Conservation (phyloP, 2,888 invertebrate species). For the Tachina lurida region DNA sequence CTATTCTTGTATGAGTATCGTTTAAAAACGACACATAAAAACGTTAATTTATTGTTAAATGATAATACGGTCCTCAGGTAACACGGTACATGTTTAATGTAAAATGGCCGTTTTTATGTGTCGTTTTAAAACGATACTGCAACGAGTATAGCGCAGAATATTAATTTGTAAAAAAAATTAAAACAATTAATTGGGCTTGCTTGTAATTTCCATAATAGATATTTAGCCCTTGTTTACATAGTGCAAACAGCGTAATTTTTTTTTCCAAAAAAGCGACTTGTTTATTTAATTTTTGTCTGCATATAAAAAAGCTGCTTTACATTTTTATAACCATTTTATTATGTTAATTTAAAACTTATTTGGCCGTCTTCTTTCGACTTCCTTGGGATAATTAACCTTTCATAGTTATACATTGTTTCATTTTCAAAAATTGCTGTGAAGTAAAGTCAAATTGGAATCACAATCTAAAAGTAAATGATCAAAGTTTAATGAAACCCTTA, state of each 20-base stretch:
- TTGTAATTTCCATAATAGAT: background rate
- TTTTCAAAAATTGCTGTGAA: slow-evolving; percentile 3
- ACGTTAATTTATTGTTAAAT: no score
- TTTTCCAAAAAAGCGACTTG: no score
- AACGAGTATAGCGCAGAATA: no score
- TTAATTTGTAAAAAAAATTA: no score
- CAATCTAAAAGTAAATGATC: slow-evolving; percentile 14
- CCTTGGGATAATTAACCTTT: background rate
- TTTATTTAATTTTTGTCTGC: no score
- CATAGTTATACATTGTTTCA: background rate
- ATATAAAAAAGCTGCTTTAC: background rate
- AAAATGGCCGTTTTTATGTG: no score
- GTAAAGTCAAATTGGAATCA: slow-evolving; percentile 16
- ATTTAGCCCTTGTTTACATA: background rate
- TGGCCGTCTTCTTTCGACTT: background rate
- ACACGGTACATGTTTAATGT: no score
- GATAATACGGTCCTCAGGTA: no score
- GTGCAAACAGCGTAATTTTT: background rate
- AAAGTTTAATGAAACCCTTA: slow-evolving; percentile 6
- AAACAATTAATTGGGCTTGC: no score
- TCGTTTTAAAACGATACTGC: no score
- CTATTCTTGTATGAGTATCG: no score
- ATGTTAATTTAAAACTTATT: background rate
- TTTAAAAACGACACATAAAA: no score
- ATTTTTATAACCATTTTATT: background rate